Conservation (phyloP, 2,888 invertebrate genomes). For the Heteromurus nitidus region DNA sequence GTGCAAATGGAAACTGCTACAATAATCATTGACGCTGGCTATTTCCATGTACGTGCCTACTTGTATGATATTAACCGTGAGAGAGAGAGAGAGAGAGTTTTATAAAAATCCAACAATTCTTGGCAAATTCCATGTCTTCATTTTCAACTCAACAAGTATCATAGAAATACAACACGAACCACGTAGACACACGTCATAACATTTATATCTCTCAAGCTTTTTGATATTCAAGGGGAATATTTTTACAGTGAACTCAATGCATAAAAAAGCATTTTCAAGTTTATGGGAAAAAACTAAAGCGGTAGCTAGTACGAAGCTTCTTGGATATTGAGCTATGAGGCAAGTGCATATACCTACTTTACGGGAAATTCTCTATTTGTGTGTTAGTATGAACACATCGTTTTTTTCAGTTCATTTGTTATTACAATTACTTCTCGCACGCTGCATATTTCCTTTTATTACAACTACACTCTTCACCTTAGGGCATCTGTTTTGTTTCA, state of each 20-base stretch:
- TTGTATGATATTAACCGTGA: slow-evolving; percentile 28
- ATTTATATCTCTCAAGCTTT: neutral
- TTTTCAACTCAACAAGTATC: slow-evolving; percentile 14
- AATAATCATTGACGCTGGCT: neutral
- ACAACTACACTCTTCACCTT: slow-evolving; percentile 26
- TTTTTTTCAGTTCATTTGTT: slow-evolving; percentile 30
- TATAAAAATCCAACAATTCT: slow-evolving; percentile 6
- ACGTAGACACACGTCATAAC: slow-evolving; percentile 22
- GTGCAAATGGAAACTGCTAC: neutral
- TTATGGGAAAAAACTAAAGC: slow-evolving; percentile 62
- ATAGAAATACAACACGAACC: neutral
- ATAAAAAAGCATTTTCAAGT: slow-evolving; percentile 60
- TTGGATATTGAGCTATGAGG: neutral
- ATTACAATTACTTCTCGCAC: slow-evolving; percentile 6
- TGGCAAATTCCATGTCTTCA: neutral
- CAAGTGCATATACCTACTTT: neutral
- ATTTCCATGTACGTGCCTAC: slow-evolving; percentile 18
- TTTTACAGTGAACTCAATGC: slow-evolving; percentile 4
- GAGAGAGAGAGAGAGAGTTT: slow-evolving; percentile 43
- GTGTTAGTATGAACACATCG: neutral
- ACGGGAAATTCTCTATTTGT: no score
- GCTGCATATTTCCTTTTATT: slow-evolving; percentile 14
- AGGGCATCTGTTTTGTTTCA: slow-evolving; percentile 40
- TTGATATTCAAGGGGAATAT: slow-evolving; percentile 48
- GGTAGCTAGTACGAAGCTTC: neutral